These are phyloP conservation scores for Pseudococcus viburni DNA, from an alignment of 2,888 invertebrate species.

Conservation along the genomic window DNA sequence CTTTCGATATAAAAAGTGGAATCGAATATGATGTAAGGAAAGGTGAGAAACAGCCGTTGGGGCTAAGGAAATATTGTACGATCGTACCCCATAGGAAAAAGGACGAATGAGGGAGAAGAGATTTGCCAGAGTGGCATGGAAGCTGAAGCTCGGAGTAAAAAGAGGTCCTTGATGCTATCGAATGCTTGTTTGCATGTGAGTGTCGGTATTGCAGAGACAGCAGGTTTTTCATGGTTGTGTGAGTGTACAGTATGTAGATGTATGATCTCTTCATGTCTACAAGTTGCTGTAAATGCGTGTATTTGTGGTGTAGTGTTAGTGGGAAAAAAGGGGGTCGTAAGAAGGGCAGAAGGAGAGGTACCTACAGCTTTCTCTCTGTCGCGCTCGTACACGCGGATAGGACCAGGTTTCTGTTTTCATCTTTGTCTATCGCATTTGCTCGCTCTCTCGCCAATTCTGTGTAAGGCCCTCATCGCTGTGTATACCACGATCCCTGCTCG, in stretches of 20 bases:
- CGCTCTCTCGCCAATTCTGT: conserved; percentile 46
- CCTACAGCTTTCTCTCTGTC: not conserved
- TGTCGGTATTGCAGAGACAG: not conserved
- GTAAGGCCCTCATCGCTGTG: conserved; percentile 38
- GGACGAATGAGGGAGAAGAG: not conserved
- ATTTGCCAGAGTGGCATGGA: not conserved
- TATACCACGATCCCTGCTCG: not conserved
- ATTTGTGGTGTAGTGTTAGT: not conserved
- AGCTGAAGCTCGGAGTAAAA: not conserved
- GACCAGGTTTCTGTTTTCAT: not conserved
- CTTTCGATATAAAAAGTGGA: too few species aligned
- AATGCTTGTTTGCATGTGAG: not conserved
- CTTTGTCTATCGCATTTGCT: not conserved
- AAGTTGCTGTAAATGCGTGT: not conserved
- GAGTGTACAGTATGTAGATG: not conserved
- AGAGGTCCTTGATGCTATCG: conserved; percentile 50
- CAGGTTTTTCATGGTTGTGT: conserved; percentile 37
- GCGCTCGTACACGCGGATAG: not conserved
- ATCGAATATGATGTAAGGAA: too few species aligned
- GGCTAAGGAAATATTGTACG: too few species aligned
- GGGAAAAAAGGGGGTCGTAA: conserved; percentile 2
- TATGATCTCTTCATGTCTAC: not conserved
- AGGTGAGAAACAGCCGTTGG: too few species aligned
- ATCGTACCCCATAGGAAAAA: too few species aligned
- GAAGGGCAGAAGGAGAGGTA: not conserved